These are phyloP conservation scores for Rhysida immarginata DNA, from an alignment of 1,140 invertebrate genomes.

Conservation along the genomic window DNA sequence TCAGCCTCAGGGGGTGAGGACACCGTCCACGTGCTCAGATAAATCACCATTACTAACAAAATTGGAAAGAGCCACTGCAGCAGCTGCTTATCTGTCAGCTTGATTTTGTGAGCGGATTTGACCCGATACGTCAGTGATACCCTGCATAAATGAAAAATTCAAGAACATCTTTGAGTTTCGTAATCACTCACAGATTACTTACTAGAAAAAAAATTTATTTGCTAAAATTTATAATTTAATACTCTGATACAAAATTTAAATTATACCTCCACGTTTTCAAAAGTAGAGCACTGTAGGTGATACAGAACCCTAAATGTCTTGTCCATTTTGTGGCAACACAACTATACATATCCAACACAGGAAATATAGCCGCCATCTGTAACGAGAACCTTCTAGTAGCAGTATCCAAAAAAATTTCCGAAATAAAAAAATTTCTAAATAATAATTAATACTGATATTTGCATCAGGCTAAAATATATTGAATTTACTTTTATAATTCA, in stretches of 20 bases:
- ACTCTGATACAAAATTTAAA: no score
- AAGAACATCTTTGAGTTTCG: no score
- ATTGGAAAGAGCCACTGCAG: constrained; percentile 83
- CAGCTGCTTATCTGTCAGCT: constrained; percentile 76
- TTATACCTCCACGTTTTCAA: constrained; percentile 82
- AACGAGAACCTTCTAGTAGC: constrained; percentile 18
- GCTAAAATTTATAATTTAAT: no score
- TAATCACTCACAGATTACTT: neutral
- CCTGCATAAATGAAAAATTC: constrained; percentile 36
- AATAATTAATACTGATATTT: no score
- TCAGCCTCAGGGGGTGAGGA: constrained; percentile 60
- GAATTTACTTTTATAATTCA: no score
- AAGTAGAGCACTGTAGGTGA: constrained; percentile 74
- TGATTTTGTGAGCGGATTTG: constrained; percentile 80
- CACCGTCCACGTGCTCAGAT: constrained; percentile 74
- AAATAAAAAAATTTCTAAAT: no score
- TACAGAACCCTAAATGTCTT: constrained; percentile 73
- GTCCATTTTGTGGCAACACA: constrained; percentile 85
- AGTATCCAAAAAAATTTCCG: no score
- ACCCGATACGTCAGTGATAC: constrained; percentile 87
- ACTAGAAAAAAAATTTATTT: no score
- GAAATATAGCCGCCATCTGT: constrained; percentile 81
- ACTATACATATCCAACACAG: constrained; percentile 55
- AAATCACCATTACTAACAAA: constrained; percentile 69
- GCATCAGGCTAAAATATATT: no score